Base-by-base conservation (phyloP, 2,113 vertebrate genomes). In the Melanotaenia duboulayi region DNA sequence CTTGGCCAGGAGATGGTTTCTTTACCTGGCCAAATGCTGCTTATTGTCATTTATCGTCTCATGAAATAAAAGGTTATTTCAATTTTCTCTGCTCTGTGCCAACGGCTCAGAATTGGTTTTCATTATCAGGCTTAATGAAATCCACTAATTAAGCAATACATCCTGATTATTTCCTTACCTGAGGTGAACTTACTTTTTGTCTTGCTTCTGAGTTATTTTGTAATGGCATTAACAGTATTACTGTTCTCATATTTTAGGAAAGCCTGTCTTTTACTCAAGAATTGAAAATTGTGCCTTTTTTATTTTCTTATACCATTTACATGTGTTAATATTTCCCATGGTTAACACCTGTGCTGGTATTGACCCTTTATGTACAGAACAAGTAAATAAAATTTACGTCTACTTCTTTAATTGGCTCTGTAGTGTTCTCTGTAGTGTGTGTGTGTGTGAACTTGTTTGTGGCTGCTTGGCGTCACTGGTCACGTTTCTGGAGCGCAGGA, bases 171-270 rank as follows among this genome's bases (percentile, higher is more conserved):
- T 59, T 86, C 82, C 80, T 83, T 71, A 69, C 51, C 74, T 73
- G 69, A 74, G 68, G 74, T 87, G 73, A 81, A 83, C 65, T 75
- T 62, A 69, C 69, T 64, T 81, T 80, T 78, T 50, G 56, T 84
- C 81, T 67, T 84, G 88, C 89, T 90, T 84, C 74, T 25, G 70
- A 76, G 66, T 85, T 82, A 78, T 94, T 94, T 95, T 94, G 91
- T 95, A 93, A 94, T 95, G 95, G 93, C 93, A 96, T 96, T 96
- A 96, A 97, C 96, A 97, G 96, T 97, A 96, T 98, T 99, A 96
- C 95, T 95, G 95, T 94, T 78, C 84, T 83, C 84, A 86, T 85
- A 87, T 74, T 87, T 85, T 96, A 89, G 87, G 80, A 90, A 96
- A 96, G 94, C 95, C 93, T 86, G 92, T 92, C 82, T 92, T 76